These are phyloP conservation scores for Drusus annulatus DNA, from an alignment of 1,140 invertebrate species.

Conservation along the genomic window DNA sequence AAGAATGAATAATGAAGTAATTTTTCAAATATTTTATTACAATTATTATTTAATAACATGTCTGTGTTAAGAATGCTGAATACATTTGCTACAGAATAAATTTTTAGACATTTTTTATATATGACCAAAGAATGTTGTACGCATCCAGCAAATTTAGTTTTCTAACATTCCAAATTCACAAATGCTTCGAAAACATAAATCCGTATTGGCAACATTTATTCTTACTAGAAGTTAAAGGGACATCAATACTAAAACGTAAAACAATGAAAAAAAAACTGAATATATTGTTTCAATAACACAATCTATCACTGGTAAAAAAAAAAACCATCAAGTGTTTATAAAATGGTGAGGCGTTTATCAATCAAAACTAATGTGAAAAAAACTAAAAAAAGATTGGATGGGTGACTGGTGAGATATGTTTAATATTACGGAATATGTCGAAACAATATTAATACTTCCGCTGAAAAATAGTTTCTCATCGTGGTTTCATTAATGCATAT, in stretches of 20 bases:
- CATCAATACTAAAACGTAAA: constrained; percentile 4
- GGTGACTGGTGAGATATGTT: too few relatives aligned
- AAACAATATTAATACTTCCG: too few relatives aligned
- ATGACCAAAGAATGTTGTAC: background rate
- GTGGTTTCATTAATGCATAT: too few relatives aligned
- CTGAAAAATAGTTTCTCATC: too few relatives aligned
- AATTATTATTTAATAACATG: constrained; percentile 30
- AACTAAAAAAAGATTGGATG: too few relatives aligned
- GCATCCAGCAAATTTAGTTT: constrained; percentile 3
- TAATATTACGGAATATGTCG: too few relatives aligned
- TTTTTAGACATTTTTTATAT: background rate
- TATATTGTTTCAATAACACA: background rate
- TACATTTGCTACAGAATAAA: constrained; percentile 26
- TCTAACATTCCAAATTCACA: background rate
- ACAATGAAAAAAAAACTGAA: background rate
- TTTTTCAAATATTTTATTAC: constrained; percentile 24
- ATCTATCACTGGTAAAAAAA: too few relatives aligned
- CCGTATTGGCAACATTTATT: constrained; percentile 1
- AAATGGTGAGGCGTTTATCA: too few relatives aligned
- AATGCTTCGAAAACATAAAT: background rate
- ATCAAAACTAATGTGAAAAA: too few relatives aligned
- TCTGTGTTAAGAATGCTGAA: constrained; percentile 13
- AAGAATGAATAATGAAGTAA: background rate
- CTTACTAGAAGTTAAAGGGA: background rate
- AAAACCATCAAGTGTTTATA: too few relatives aligned